phyloP scores from a whole-genome alignment of 2,888 invertebrate genomes.

The Dynastes grantii region DNA sequence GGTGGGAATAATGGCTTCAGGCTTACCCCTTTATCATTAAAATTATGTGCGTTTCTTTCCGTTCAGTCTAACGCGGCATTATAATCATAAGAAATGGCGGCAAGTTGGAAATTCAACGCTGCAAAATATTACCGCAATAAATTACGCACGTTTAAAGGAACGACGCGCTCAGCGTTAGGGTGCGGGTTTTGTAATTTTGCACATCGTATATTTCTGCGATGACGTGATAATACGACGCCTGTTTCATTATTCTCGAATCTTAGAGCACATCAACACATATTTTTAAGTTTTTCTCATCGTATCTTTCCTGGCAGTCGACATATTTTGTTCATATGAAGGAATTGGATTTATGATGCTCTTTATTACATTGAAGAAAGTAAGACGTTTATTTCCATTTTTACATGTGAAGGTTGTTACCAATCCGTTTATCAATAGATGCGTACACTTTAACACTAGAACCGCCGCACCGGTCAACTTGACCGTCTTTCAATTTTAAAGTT shows the following conservation, averaged over 20 bases:
- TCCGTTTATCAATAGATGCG: too few relatives aligned
- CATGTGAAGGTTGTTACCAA: too few relatives aligned
- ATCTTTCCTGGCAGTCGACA: too few relatives aligned
- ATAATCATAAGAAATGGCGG: constrained; percentile 8
- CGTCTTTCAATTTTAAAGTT: too few relatives aligned
- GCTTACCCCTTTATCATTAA: constrained; percentile 19
- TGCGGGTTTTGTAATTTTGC: not conserved
- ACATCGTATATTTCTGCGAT: not conserved
- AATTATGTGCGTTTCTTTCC: constrained; percentile 21
- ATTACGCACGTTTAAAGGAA: not conserved
- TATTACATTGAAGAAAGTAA: too few relatives aligned
- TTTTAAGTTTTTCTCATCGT: not conserved
- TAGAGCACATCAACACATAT: not conserved
- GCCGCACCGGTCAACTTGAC: too few relatives aligned
- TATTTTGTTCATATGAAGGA: too few relatives aligned
- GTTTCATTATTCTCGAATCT: not conserved
- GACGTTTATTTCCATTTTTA: too few relatives aligned
- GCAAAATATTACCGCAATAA: constrained; percentile 37
- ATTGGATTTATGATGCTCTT: too few relatives aligned
- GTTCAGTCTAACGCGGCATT: not conserved
- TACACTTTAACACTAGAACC: too few relatives aligned
- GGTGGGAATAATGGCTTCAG: constrained; percentile 6
- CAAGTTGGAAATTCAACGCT: constrained; percentile 31
- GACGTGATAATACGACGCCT: too few relatives aligned
- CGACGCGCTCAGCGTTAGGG: not conserved